phyloP scores from a whole-genome alignment of 2,113 vertebrate species.

The Campylorhamphus procurvoides region DNA sequence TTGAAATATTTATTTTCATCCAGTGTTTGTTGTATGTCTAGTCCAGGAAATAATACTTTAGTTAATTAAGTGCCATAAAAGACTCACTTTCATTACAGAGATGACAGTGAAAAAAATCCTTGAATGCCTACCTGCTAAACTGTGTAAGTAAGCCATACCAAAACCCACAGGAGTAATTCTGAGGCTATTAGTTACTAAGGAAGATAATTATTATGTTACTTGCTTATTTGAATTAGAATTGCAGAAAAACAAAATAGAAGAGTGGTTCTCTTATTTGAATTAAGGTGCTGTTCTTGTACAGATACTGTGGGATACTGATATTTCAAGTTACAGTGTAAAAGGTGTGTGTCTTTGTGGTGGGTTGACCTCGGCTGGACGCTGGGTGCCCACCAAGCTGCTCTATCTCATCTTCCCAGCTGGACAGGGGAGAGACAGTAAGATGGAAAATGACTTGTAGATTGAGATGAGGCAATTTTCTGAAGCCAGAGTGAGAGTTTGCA shows the following conservation, averaged over 20 bases:
- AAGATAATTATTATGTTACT: background rate
- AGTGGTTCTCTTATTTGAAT: background rate
- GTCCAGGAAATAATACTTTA: background rate
- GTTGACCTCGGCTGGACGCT: background rate
- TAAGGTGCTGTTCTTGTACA: background rate
- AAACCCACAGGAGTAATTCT: background rate
- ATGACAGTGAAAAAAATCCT: background rate
- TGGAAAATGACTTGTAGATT: background rate
- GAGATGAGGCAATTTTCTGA: background rate
- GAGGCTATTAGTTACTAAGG: background rate
- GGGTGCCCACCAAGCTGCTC: background rate
- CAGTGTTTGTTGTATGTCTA: background rate
- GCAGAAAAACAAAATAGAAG: background rate
- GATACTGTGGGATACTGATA: background rate
- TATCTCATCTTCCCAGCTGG: background rate
- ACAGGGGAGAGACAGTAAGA: background rate
- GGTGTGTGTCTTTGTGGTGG: background rate
- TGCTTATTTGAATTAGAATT: background rate
- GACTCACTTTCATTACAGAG: background rate
- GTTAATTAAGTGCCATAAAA: background rate
- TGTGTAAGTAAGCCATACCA: background rate
- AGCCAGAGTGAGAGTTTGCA: background rate
- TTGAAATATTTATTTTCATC: background rate
- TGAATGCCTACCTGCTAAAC: background rate
- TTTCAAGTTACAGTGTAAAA: background rate